Percentiles rank a stretch among this genome's conserved stretches.
Evolutionary conservation across 1,140 invertebrate genomes (phyloP).

Genomic region (Myzus persicae): DNA sequence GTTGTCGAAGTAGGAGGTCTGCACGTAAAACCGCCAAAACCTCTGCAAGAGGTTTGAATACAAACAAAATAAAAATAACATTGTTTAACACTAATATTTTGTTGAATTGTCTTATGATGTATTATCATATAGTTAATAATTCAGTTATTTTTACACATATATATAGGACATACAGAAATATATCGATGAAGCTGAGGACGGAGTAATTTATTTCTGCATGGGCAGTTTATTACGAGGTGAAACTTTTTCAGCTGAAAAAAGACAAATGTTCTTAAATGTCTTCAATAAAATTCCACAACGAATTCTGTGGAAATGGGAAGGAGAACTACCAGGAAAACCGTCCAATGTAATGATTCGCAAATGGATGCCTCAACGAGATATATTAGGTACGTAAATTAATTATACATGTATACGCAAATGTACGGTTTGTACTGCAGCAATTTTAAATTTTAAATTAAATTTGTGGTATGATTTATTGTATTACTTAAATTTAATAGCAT

Average conservation of each 20-base stretch:
- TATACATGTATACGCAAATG: no score
- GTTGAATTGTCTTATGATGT: background rate
- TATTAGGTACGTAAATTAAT: constrained; percentile 58
- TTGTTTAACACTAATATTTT: background rate
- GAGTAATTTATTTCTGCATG: constrained; percentile 75
- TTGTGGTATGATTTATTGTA: no score
- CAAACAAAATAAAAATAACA: background rate
- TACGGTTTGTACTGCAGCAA: no score
- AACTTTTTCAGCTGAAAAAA: constrained; percentile 63
- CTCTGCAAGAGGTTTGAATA: constrained; percentile 62
- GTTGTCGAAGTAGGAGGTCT: constrained; percentile 64
- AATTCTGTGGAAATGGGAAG: constrained; percentile 68
- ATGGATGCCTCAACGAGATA: constrained; percentile 61
- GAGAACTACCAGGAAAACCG: constrained; percentile 58
- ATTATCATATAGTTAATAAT: background rate
- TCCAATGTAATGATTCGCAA: constrained; percentile 58
- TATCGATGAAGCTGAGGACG: constrained; percentile 65
- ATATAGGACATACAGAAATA: constrained; percentile 61
- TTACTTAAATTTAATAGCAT: no score
- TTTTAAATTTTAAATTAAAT: no score
- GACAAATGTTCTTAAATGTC: constrained; percentile 64
- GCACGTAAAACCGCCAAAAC: constrained; percentile 62
- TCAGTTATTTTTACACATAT: background rate
- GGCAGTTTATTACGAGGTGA: constrained; percentile 66
- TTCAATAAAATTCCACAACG: constrained; percentile 67